Evolutionary conservation across 2,113 vertebrate species (phyloP), one percentile per base, ranked within the genome.

Genomic region (Glaucidium brasilianum): DNA sequence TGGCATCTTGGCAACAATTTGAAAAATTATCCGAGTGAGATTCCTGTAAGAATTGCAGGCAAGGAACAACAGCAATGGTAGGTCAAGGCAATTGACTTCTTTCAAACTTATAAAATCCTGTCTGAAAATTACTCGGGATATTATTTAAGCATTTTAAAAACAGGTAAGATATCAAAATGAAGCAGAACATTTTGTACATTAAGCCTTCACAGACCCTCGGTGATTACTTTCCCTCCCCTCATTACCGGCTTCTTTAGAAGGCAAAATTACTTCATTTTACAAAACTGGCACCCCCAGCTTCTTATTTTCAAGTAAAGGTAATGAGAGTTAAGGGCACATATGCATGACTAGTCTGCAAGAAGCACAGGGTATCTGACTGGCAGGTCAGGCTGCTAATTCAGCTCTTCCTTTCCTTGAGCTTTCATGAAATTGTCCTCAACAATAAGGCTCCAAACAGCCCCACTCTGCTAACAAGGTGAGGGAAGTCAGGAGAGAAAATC

Each of bases 51-150:
- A 85, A 94, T 62, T 87, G 68, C 27, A 68, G 35, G 56, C 52
- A 87, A 35, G 17, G 87, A 94, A 52, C 35, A 88, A 63, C 47
- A 93, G 52, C 43, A 68, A 62, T n/a, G n/a, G 53, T 32, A 94
- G 91, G 96, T 97, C 92, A 92, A 96, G 86, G 86, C 88, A 97
- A 94, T 82, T 95, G 91, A 91, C 91, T 91, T 91, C 69, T 67
- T 67, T 37, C 60, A 21, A 87, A 49, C 62, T 85, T 83, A 83
- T 86, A 90, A 93, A 84, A 56, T 80, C 13, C 76, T 87, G 52
- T 25, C 53, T 72, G 94, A 89, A 96, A 95, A 92, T 94, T 18
- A 82, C 67, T 90, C 78, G 45, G 60, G 73, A 56, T 94, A 85
- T 85, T 91, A 95, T 78, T 96, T 64, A 84, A 84, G 34, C 49